Conservation (phyloP, 2,113 vertebrate genomes). For the Notarius quadriscutis region DNA sequence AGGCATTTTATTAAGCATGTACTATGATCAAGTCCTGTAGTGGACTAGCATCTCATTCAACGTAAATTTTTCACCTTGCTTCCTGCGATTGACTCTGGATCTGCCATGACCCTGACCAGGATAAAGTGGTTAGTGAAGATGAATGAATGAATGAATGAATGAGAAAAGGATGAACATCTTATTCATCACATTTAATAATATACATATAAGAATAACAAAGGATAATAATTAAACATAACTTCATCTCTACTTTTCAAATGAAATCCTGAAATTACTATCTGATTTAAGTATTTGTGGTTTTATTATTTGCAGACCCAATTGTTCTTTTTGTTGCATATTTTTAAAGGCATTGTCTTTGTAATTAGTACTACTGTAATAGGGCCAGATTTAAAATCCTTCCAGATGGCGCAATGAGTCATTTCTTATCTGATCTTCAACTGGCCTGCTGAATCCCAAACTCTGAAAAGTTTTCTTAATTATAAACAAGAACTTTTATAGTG, state of each 20-base stretch:
- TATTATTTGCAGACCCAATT: neutral
- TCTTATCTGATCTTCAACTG: neutral
- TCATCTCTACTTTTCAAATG: neutral
- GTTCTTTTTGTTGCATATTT: neutral
- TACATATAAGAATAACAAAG: neutral
- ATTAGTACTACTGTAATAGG: neutral
- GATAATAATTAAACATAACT: neutral
- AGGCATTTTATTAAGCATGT: neutral
- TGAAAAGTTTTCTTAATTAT: slow-evolving; percentile 18
- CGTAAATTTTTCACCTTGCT: neutral
- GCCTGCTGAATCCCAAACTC: neutral
- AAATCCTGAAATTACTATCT: neutral
- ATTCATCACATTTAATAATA: neutral
- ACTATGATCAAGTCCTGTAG: neutral
- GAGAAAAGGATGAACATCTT: neutral
- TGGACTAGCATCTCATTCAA: neutral
- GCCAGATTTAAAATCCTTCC: neutral
- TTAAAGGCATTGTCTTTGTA: neutral
- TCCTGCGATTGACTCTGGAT: neutral
- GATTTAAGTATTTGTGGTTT: neutral
- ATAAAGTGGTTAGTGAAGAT: neutral
- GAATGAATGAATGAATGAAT: neutral
- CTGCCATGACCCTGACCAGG: neutral
- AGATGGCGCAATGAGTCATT: neutral
- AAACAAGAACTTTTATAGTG: slow-evolving; percentile 18